These are phyloP conservation scores for Gobio gobio DNA, from an alignment of 2,113 vertebrate species.

Conservation along the genomic window DNA sequence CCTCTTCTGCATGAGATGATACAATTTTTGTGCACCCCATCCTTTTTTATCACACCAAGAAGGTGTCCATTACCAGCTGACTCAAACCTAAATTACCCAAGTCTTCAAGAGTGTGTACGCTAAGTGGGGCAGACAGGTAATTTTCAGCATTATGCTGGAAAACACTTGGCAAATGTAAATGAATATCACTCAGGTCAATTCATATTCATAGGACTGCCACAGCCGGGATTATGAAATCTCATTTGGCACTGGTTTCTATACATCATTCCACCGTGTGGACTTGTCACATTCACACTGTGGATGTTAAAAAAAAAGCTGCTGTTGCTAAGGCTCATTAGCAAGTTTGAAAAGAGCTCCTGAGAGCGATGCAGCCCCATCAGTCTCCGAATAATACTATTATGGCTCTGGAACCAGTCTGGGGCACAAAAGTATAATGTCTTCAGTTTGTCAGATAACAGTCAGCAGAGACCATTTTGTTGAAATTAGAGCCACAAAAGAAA, in stretches of 20 bases:
- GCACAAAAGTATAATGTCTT: slow-evolving; percentile 23
- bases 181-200: slow-evolving; percentile 43
- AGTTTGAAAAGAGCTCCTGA: slow-evolving; percentile 17
- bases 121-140: slow-evolving; percentile 45
- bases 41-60: not conserved
- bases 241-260: slow-evolving; percentile 26
- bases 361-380: not conserved
- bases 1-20: slow-evolving; percentile 7
- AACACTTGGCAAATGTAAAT: slow-evolving; percentile 43
- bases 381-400: slow-evolving; percentile 26
- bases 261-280: slow-evolving; percentile 25
- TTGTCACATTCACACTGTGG: slow-evolving; percentile 23
- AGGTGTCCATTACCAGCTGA: not conserved
- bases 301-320: not conserved
- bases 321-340: slow-evolving; percentile 21
- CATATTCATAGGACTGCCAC: slow-evolving; percentile 46
- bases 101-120: not conserved
- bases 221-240: slow-evolving; percentile 29
- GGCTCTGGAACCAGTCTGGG: not conserved
- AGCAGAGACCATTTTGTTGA: not conserved
- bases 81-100: slow-evolving; percentile 15
- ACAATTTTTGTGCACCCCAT: not conserved
- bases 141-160: slow-evolving; percentile 40
- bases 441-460: not conserved
- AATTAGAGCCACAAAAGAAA: not conserved